Evolutionary conservation across 2,113 vertebrate genomes (phyloP).

Genomic region (Cryptomyrus ogoouensis): DNA sequence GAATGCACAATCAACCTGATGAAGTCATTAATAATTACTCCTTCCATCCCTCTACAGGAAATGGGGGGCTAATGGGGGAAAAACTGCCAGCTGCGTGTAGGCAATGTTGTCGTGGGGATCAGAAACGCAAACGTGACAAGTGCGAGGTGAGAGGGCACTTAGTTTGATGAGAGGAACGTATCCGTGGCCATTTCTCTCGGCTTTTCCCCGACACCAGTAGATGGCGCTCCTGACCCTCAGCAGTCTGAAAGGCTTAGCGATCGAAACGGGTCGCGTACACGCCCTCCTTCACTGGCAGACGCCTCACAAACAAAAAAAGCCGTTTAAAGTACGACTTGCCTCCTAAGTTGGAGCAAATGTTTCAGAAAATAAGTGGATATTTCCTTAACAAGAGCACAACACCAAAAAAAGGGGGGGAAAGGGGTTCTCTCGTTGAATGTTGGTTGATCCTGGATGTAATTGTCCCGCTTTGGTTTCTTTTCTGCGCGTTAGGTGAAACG

Average conservation of each 20-base stretch:
- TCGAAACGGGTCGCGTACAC: slow-evolving; percentile 30
- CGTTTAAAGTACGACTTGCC: slow-evolving; percentile 55
- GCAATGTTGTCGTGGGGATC: slow-evolving; percentile 23
- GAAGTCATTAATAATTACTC: slow-evolving; percentile 58
- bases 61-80: slow-evolving; percentile 48
- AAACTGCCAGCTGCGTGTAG: slow-evolving; percentile 35
- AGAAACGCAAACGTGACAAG: slow-evolving; percentile 48
- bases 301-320: slow-evolving; percentile 24
- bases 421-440: slow-evolving; percentile 37
- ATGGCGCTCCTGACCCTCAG: slow-evolving; percentile 63
- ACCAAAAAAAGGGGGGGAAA: slow-evolving; percentile 19
- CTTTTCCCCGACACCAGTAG: slow-evolving; percentile 49
- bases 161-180: slow-evolving; percentile 35
- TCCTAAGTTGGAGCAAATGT: slow-evolving; percentile 75
- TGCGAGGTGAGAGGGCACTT: neutral
- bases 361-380: slow-evolving; percentile 86
- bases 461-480: slow-evolving; percentile 32
- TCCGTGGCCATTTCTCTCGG: neutral
- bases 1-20: slow-evolving; percentile 73
- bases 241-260: slow-evolving; percentile 22
- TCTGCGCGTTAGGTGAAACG: slow-evolving; percentile 40
- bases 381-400: slow-evolving; percentile 47
- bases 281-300: slow-evolving; percentile 33
- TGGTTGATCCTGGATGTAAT: slow-evolving; percentile 51
- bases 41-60: slow-evolving; percentile 60